Conservation (phyloP, 2,113 vertebrate genomes). For the Orientallactaga bullata region DNA sequence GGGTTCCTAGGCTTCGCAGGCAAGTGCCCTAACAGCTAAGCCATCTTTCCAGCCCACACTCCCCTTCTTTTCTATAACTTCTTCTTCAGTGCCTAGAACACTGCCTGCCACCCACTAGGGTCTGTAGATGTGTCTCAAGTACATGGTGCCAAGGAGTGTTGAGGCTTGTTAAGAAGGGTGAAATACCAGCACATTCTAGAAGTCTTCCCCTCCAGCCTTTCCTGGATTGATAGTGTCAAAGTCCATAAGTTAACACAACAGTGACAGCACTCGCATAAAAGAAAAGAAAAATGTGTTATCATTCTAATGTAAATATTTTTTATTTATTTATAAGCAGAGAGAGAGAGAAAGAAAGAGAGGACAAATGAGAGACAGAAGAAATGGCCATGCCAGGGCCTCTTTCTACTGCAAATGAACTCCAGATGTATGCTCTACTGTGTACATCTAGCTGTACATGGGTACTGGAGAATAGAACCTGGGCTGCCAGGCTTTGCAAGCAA, state of each 20-base stretch:
- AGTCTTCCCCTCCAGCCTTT: not conserved
- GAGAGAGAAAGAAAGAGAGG: too few relatives aligned
- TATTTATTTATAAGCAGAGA: too few relatives aligned
- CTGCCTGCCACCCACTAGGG: not conserved
- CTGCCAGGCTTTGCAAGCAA: too few relatives aligned
- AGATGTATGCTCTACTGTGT: too few relatives aligned
- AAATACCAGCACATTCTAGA: not conserved
- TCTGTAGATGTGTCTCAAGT: not conserved
- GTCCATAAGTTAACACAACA: not conserved
- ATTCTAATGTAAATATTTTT: conserved; percentile 23
- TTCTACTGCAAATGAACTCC: too few relatives aligned
- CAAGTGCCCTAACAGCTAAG: too few relatives aligned
- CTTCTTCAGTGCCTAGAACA: not conserved
- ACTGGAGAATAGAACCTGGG: too few relatives aligned
- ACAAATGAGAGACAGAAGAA: too few relatives aligned
- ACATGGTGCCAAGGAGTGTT: not conserved
- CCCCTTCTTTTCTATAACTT: not conserved
- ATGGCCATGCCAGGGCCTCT: too few relatives aligned
- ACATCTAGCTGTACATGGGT: too few relatives aligned
- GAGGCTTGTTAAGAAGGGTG: not conserved
- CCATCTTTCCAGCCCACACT: too few relatives aligned
- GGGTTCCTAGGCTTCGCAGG: too few relatives aligned
- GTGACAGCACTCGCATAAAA: not conserved
- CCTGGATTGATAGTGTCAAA: not conserved
- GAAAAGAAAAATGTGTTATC: conserved; percentile 17